A percentile compares a stretch with the other conserved stretches of the same genome.
These are phyloP conservation scores for Mastomys coucha DNA, from an alignment of 2,113 vertebrate genomes.

Conservation along the genomic window DNA sequence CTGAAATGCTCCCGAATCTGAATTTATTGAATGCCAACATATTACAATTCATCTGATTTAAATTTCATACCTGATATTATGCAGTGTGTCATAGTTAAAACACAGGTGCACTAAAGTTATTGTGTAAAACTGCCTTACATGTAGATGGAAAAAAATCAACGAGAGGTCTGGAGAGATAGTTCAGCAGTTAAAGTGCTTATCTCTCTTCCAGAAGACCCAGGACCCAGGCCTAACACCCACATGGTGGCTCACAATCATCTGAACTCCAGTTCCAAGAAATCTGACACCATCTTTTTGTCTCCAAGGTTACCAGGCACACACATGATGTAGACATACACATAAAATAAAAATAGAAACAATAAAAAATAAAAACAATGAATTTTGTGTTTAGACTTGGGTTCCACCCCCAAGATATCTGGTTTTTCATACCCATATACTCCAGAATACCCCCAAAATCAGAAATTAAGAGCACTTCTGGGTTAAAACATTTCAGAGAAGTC, in stretches of 20 bases:
- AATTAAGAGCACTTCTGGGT: neutral
- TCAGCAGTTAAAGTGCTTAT: neutral
- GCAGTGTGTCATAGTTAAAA: neutral
- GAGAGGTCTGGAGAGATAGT: neutral
- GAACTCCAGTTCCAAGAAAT: neutral
- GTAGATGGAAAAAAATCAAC: neutral
- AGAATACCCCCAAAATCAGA: neutral
- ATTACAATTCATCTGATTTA: neutral
- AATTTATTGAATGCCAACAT: neutral
- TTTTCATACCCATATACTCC: neutral
- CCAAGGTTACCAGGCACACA: neutral
- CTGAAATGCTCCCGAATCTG: neutral
- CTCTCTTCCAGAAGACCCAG: neutral
- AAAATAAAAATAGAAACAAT: neutral
- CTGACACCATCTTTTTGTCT: neutral
- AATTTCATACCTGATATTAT: neutral
- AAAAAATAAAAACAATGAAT: neutral
- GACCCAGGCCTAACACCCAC: neutral
- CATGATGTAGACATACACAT: neutral
- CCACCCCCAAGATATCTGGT: neutral
- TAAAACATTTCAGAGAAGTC: neutral
- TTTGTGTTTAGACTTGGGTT: neutral
- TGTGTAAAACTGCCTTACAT: neutral
- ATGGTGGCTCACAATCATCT: neutral
- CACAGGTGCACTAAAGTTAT: neutral